These are phyloP conservation scores for Agrochola macilenta DNA, from an alignment of 2,888 invertebrate genomes.

Conservation along the genomic window DNA sequence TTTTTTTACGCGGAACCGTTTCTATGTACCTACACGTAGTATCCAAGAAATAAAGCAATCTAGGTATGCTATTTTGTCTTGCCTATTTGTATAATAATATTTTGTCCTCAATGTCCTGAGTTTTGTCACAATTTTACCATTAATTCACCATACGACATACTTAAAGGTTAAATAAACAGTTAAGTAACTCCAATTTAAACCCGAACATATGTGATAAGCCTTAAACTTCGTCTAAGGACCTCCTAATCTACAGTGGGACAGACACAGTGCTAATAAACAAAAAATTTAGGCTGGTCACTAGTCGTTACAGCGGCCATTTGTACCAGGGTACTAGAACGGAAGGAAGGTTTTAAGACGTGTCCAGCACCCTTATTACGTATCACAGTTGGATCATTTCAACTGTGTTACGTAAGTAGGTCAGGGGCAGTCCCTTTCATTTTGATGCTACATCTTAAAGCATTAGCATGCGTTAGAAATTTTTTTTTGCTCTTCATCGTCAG, in stretches of 20 bases:
- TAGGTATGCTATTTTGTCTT: no score
- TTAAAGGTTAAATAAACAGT: not conserved
- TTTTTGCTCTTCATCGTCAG: no score
- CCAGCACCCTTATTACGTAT: not conserved
- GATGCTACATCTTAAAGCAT: no score
- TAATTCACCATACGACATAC: not conserved
- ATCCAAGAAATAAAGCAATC: no score
- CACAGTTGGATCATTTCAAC: not conserved
- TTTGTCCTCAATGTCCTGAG: not conserved
- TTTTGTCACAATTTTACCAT: not conserved
- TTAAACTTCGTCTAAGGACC: conserved; percentile 18
- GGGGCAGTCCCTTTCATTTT: no score
- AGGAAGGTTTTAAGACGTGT: conserved; percentile 22
- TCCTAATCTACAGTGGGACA: conserved; percentile 27
- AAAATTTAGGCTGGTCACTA: conserved; percentile 37
- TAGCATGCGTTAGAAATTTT: not conserved
- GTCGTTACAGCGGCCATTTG: conserved; percentile 51
- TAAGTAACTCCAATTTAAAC: not conserved
- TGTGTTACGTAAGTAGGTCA: no score
- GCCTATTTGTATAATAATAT: no score
- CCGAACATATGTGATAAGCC: conserved; percentile 18
- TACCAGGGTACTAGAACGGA: conserved; percentile 28
- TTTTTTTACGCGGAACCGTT: no score
- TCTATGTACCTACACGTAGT: no score
- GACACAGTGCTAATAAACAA: conserved; percentile 38